These are phyloP conservation scores for Sarcoramphus papa DNA, from an alignment of 2,797 vertebrate genomes.

Conservation along the genomic window DNA sequence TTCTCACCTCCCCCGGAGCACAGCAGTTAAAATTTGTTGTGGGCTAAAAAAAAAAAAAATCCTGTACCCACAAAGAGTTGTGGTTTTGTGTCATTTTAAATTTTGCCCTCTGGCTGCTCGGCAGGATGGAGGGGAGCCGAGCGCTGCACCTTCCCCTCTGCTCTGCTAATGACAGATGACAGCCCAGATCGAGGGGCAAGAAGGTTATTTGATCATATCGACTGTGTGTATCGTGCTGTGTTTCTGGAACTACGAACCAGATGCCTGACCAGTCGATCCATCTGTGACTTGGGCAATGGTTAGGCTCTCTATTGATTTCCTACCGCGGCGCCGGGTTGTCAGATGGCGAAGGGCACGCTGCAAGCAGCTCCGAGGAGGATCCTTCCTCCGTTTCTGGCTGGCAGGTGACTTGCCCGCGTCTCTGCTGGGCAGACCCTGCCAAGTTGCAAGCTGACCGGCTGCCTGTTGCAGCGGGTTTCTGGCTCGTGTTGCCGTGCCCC, in stretches of 20 bases:
- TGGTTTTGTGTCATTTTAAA: background rate
- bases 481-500: accelerated
- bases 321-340: accelerated
- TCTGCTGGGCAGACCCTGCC: background rate
- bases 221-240: background rate
- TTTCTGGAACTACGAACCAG: background rate
- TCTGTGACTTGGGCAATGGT: background rate
- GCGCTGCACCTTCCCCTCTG: background rate
- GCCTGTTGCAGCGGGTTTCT: background rate
- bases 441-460: background rate
- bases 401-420: background rate
- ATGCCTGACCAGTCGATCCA: accelerated
- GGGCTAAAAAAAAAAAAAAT: background rate
- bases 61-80: background rate
- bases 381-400: background rate
- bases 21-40: background rate
- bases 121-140: background rate
- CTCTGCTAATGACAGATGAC: background rate
- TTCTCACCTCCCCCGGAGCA: background rate
- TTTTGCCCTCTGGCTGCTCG: background rate
- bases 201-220: background rate
- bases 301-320: background rate
- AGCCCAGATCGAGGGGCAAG: background rate
- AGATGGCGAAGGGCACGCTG: background rate
- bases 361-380: background rate